Percentiles rank a stretch among this genome's conserved stretches.
These are phyloP conservation scores for Micromesistius poutassou DNA, from an alignment of 2,797 vertebrate genomes.

Conservation along the genomic window DNA sequence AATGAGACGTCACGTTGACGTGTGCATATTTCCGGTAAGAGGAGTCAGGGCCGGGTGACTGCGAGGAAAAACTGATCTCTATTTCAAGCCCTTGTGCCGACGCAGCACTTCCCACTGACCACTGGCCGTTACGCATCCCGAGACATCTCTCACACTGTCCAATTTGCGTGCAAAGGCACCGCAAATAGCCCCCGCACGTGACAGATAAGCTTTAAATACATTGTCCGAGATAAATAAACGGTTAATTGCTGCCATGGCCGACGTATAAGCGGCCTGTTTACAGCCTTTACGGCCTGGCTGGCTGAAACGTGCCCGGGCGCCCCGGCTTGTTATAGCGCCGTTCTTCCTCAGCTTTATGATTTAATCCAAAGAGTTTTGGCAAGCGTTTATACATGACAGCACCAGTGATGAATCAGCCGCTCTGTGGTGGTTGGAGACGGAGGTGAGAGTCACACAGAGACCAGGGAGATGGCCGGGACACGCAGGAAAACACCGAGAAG, in stretches of 20 bases:
- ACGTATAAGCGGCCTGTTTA: conserved; percentile 47
- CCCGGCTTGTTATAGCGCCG: conserved; percentile 50
- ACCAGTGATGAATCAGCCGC: conserved; percentile 75
- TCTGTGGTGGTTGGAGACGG: conserved; percentile 71
- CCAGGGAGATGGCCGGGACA: conserved; percentile 52
- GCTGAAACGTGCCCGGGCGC: conserved; percentile 49
- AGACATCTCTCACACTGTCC: not conserved
- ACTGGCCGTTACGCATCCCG: not conserved
- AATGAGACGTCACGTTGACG: conserved; percentile 15
- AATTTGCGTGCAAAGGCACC: not conserved
- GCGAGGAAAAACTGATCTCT: not conserved
- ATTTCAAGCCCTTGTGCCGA: conserved; percentile 2
- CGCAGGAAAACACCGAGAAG: conserved; percentile 43
- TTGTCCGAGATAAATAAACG: not conserved
- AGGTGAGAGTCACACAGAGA: conserved; percentile 73
- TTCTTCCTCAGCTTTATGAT: conserved; percentile 68
- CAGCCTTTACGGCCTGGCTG: conserved; percentile 47
- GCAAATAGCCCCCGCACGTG: conserved; percentile 7
- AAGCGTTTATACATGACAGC: conserved; percentile 69
- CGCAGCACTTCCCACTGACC: not conserved
- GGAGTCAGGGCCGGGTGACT: not conserved
- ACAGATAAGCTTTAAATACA: conserved; percentile 24
- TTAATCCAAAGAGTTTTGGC: conserved; percentile 75
- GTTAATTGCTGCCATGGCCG: conserved; percentile 45
- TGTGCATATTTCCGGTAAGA: conserved; percentile 3